A percentile compares a stretch with the other conserved stretches of the same genome.
Evolutionary conservation across 2,113 vertebrate species (phyloP).

Genomic region (Alexandromys fortis): DNA sequence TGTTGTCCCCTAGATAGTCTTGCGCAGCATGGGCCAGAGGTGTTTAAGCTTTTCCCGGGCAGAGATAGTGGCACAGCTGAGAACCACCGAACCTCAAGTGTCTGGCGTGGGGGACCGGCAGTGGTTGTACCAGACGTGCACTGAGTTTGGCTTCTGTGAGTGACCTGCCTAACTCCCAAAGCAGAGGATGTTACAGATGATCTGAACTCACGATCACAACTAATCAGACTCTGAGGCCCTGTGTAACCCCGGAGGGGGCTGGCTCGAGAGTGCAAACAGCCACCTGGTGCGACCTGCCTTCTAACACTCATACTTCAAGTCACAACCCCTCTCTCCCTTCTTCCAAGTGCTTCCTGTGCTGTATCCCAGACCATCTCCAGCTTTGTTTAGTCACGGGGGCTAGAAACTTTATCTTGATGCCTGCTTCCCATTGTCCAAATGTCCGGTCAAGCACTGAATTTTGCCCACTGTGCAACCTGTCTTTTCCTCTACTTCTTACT

Average conservation of each 20-base stretch:
- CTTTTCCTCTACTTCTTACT: background rate
- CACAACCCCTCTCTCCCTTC: background rate
- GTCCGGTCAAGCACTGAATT: background rate
- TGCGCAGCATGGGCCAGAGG: constrained; percentile 59
- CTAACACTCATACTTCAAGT: background rate
- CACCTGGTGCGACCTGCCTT: background rate
- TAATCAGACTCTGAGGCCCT: background rate
- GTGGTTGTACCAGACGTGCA: constrained; percentile 93
- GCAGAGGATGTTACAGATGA: no score
- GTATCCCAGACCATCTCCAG: no score
- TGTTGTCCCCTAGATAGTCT: constrained; percentile 80
- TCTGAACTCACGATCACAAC: no score
- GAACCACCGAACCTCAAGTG: constrained; percentile 68
- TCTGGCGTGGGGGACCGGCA: constrained; percentile 81
- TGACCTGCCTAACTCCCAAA: background rate
- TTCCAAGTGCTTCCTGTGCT: background rate
- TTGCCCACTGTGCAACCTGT: background rate
- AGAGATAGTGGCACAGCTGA: constrained; percentile 81
- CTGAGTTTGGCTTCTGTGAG: constrained; percentile 93
- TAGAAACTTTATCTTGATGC: background rate
- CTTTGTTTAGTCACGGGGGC: background rate
- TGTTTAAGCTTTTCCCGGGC: constrained; percentile 86
- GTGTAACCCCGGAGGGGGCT: background rate
- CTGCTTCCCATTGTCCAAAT: background rate
- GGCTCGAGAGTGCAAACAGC: background rate